These are phyloP conservation scores for Cheilosia soror DNA, from an alignment of 2,888 invertebrate species.

Conservation along the genomic window DNA sequence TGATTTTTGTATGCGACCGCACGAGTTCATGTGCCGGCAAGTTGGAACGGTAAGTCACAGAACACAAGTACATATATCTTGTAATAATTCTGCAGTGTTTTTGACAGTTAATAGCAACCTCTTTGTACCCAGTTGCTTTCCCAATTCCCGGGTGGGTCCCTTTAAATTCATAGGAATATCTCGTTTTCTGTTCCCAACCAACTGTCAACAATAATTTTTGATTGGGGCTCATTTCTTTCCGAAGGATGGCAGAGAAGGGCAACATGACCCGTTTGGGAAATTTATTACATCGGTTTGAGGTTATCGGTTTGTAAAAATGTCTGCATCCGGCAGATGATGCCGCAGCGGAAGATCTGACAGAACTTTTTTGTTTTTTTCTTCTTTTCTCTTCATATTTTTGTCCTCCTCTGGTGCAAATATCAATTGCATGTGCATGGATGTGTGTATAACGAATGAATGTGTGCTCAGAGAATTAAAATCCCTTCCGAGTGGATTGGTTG, in stretches of 20 bases:
- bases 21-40: slow-evolving; percentile 84
- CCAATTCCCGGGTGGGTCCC: neutral
- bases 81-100: slow-evolving; percentile 10
- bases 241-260: neutral
- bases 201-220: slow-evolving; percentile 72
- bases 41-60: slow-evolving; percentile 82
- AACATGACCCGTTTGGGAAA: slow-evolving; percentile 41
- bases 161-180: slow-evolving; percentile 40
- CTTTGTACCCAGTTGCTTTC: neutral
- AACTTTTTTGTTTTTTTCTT: slow-evolving; percentile 33
- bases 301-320: slow-evolving; percentile 69
- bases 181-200: slow-evolving; percentile 35
- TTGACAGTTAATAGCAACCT: slow-evolving; percentile 35
- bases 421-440: slow-evolving; percentile 64
- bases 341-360: slow-evolving; percentile 54
- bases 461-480: slow-evolving; percentile 62
- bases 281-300: slow-evolving; percentile 70
- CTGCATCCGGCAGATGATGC: slow-evolving; percentile 57
- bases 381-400: slow-evolving; percentile 12
- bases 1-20: slow-evolving; percentile 94
- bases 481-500: slow-evolving; percentile 65
- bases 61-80: neutral
- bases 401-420: slow-evolving; percentile 56
- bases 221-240: slow-evolving; percentile 54
- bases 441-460: slow-evolving; percentile 60